Evolutionary conservation across 2,113 vertebrate genomes (phyloP), one percentile per base, ranked within the genome.

Genomic region (Osmerus mordax): DNA sequence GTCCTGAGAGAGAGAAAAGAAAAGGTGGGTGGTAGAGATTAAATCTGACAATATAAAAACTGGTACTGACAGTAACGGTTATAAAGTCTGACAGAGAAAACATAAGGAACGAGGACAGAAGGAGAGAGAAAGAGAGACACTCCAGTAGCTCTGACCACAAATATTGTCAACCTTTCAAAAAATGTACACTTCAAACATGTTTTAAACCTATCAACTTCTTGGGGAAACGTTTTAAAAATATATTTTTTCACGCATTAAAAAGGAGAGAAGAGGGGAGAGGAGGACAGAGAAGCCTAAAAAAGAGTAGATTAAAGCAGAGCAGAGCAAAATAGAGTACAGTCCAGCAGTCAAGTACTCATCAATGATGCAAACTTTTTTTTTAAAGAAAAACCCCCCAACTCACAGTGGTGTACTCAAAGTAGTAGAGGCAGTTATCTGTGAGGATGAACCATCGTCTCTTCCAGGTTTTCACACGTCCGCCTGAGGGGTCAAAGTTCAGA

Each of bases 341-440:
- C 12, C n/a, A 23, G 16, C 1, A 18, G 60, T 4, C 15, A 56
- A 18, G 55, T 16, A n/a, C 55, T 18, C 15, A 56, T 19, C 55
- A 18, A 56, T 56, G 3, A 18, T 68, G 14, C 3, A 1, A 68
- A 14, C 8, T 6, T 13, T 6, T 65, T 65, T 36, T 67, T 58
- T 1, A 54, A 52, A 23, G 2, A 47, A 47, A 47, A 7, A 1
- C 23, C 23, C 23, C 9, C 41, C 1, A 23, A 86, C 96, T 94
- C 86, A 99, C 97, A 81, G 97, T 99, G 0, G 97, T 99, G 81
- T 96, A 98, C 74, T 99, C 97, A 36, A 99, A 99, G 93, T 98
- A 98, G 92, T 99, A 99, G 0, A 99, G 94, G 91, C 97, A 99
- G 92, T 96, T 99, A 83, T 99, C 97, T 0, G 97, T 99, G 81